Evolutionary conservation across 2,888 invertebrate species (phyloP), one percentile per base, ranked within the genome.

Genomic region (Tupiocoris notatus): DNA sequence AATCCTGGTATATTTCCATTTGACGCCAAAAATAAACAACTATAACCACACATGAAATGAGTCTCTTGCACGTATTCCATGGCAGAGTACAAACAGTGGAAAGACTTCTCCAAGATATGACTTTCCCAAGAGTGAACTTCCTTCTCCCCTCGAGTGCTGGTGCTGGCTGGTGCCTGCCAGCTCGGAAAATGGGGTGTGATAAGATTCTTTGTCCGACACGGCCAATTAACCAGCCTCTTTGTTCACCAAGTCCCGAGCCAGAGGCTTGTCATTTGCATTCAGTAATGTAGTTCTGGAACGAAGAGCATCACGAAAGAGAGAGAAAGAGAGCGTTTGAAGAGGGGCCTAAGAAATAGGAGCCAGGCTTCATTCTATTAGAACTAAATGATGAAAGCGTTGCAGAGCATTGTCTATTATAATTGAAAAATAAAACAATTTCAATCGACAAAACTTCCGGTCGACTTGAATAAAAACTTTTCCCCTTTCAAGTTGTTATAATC

Each of bases 191-290:
- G 62, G 62, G 76, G 61, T 63, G 76, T 76, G 78, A 78, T 78
- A 78, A 78, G 76, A 78, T 78, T 78, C 78, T 78, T 78, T 78
- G 78, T 76, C 68, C 77, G 71, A 39, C 59, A 66, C 61, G 71
- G 76, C 76, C 76, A 78, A 78, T 78, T 78, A 76, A 78, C 76
- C 66, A 59, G 23, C 63, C 66, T 63, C 76, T 66, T 77, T 75
- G 75, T 75, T 65, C 71, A 17, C 39, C 25, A 23, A 39, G 39
- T 3, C 39, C 39, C 39, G 39, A 39, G 39, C 39, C 39, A 39
- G 39, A 16, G 12, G 56, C 65, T 58, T 65, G 70, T 65, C 77
- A 77, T 77, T 77, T 77, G 77, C 77, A 77, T 77, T 70, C 75
- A 56, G 62, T 77, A 75, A 77, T 75, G 70, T 75, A 75, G 75